Evolutionary conservation across 2,888 invertebrate genomes (phyloP), one percentile per base, ranked within the genome.

Genomic region (Unio pictorum): DNA sequence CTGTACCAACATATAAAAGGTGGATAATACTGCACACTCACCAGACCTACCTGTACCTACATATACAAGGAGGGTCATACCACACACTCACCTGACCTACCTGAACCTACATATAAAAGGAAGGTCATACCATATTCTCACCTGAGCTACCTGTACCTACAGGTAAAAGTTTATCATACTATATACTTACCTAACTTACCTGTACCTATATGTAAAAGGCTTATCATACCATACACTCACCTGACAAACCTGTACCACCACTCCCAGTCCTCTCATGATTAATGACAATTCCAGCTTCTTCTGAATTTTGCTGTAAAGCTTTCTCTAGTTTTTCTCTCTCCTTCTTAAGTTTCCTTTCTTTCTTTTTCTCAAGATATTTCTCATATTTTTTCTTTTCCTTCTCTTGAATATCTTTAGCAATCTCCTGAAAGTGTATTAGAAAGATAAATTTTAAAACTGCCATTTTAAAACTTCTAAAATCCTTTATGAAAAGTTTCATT

Each of bases 341-440:
- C 67, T 82, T 82, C 69, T 86, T 84, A 67, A 87, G 71, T 68
- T 84, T 79, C 55, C 82, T 80, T 65, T 80, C 81, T 68, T 79
- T 81, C 74, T 85, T 86, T 76, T 81, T 86, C 78, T 86, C 82
- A 71, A 84, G 70, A 58, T 85, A 82, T 65, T 82, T 76, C 72
- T 85, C 85, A 75, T 84, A 85, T 66, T 81, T 82, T 69, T 77
- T 72, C 72, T 85, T 84, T 73, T 86, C 87, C 69, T 84, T 85
- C 64, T 84, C 86, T 69, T 84, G 87, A 60, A 85, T 77, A 66
- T 75, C 74, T 23, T 83, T 77, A 1, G 86, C 86, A 63, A 83
- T 79, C 68, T 86, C 87, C 87, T 87, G 68, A 11, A 75, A 66
- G 11, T 55, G 58, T 8, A 65, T 63, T 18, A 26, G 20, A 56